Conservation (phyloP, 2,797 vertebrate genomes). For the Martes flavigula region DNA sequence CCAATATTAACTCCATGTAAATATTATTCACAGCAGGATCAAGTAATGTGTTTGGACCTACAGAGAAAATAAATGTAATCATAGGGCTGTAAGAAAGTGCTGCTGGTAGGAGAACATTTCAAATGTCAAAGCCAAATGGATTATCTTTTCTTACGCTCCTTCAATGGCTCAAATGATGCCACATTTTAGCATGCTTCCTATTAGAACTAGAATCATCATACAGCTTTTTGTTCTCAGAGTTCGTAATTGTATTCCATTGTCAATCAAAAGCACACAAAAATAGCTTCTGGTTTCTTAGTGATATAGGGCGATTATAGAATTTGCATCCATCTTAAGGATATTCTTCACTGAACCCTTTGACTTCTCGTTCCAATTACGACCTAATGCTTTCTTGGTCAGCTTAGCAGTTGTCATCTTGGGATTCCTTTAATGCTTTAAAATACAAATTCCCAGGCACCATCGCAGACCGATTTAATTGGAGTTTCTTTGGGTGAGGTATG, state of each 20-base stretch:
- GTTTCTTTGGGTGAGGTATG: neutral
- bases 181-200: neutral
- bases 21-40: neutral
- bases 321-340: neutral
- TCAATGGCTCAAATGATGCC: neutral
- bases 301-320: neutral
- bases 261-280: neutral
- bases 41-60: neutral
- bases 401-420: neutral
- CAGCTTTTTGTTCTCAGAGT: neutral
- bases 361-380: neutral
- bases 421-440: slow-evolving; percentile 45
- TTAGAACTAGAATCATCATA: neutral
- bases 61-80: neutral
- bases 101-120: neutral
- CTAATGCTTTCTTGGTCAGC: neutral
- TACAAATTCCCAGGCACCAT: neutral
- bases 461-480: neutral
- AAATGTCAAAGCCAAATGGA: neutral
- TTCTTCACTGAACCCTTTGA: neutral
- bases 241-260: slow-evolving; percentile 20
- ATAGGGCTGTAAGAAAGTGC: neutral
- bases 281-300: slow-evolving; percentile 17
- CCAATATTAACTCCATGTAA: neutral
- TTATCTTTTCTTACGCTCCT: neutral